phyloP scores from a whole-genome alignment of 2,888 invertebrate species.

The Encarsia formosa region DNA sequence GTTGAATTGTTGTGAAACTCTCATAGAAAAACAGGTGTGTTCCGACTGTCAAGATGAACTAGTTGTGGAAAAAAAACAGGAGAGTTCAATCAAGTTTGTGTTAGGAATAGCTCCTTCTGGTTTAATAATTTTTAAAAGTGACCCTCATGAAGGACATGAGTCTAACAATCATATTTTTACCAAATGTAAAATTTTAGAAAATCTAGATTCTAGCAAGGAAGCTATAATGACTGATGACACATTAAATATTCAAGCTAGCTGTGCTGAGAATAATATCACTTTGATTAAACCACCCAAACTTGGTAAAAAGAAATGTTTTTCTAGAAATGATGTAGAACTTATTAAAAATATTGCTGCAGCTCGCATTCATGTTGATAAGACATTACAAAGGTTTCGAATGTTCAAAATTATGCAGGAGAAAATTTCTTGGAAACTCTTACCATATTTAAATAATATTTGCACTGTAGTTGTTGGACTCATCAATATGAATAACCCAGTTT shows the following conservation, averaged over 20 bases:
- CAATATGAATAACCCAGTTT: slow-evolving; percentile 15
- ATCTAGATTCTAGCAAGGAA: slow-evolving; percentile 13
- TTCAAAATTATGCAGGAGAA: slow-evolving; percentile 20
- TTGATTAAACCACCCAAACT: slow-evolving; percentile 15
- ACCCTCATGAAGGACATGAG: neutral
- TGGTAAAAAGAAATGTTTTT: slow-evolving; percentile 1
- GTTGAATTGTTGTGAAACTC: slow-evolving; percentile 12
- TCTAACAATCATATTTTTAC: slow-evolving; percentile 4
- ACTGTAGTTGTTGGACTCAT: slow-evolving; percentile 19
- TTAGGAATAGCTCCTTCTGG: slow-evolving; percentile 20
- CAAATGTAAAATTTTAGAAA: slow-evolving; percentile 9
- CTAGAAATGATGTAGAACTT: slow-evolving; percentile 13
- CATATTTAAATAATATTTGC: slow-evolving; percentile 14
- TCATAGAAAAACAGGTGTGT: slow-evolving; percentile 18
- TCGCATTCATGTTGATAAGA: slow-evolving; percentile 16
- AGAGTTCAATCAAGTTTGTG: slow-evolving; percentile 9
- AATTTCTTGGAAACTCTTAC: slow-evolving; percentile 17
- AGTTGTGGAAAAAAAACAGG: neutral
- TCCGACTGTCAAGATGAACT: slow-evolving; percentile 1
- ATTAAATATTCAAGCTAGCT: slow-evolving; percentile 15
- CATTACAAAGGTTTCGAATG: slow-evolving; percentile 16
- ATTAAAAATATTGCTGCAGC: slow-evolving; percentile 18
- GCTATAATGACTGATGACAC: slow-evolving; percentile 19
- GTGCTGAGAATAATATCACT: slow-evolving; percentile 6
- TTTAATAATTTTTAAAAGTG: slow-evolving; percentile 20